Conservation (phyloP, 2,113 vertebrate species). For the Brachirus orientalis region DNA sequence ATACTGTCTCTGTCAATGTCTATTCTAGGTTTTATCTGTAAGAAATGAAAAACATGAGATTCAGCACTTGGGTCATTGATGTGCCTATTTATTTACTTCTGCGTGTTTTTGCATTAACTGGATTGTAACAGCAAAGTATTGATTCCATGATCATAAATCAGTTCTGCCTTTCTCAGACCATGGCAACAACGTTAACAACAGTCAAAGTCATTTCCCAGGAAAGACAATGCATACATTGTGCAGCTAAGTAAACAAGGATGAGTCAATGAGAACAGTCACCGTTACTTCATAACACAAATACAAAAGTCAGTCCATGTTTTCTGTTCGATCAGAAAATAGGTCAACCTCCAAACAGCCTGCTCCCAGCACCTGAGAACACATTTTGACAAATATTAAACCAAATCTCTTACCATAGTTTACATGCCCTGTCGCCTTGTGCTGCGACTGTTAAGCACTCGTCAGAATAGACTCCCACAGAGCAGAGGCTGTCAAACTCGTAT, state of each 20-base stretch:
- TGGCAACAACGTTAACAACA: too few species aligned
- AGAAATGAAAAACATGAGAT: too few species aligned
- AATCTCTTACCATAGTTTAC: conserved; percentile 1
- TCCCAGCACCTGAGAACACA: neutral
- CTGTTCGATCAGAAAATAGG: conserved; percentile 4
- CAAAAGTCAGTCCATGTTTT: neutral
- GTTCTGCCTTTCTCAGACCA: neutral
- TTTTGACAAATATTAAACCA: neutral
- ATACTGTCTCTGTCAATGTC: too few species aligned
- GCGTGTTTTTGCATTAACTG: too few species aligned
- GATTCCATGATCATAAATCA: neutral
- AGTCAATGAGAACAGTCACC: neutral
- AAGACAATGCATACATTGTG: too few species aligned
- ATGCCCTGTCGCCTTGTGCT: neutral
- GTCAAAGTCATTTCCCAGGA: neutral
- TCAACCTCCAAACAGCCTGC: neutral
- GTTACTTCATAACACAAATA: too few species aligned
- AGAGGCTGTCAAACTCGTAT: conserved; percentile 17
- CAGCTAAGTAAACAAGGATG: neutral
- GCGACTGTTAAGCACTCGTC: too few species aligned
- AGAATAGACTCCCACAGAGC: neutral
- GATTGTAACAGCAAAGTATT: too few species aligned
- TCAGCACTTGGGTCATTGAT: too few species aligned
- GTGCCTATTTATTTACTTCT: too few species aligned
- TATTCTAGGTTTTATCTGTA: too few species aligned